These are phyloP conservation scores for Lucifuga dentata DNA, from an alignment of 2,113 vertebrate species.

Conservation along the genomic window DNA sequence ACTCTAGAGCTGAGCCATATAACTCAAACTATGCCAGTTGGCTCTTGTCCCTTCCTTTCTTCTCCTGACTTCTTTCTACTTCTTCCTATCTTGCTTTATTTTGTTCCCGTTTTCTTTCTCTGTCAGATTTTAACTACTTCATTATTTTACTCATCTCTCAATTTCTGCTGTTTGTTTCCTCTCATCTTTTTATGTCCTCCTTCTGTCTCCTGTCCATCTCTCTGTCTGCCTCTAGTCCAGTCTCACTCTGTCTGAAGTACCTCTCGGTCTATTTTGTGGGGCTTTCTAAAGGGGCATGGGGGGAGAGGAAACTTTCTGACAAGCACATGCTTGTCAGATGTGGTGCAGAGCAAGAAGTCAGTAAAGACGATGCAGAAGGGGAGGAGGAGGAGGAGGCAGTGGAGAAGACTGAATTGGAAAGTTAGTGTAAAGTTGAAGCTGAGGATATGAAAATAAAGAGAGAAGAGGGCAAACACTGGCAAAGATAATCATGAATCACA, in stretches of 20 bases:
- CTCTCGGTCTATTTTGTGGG: constrained; percentile 64
- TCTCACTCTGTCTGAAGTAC: constrained; percentile 62
- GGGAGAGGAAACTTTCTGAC: constrained; percentile 80
- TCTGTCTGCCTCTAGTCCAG: constrained; percentile 33
- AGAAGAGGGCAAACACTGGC: background rate
- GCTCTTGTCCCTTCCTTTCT: constrained; percentile 70
- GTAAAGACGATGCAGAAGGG: constrained; percentile 35
- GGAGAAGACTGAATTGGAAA: constrained; percentile 11
- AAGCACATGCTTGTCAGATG: constrained; percentile 82
- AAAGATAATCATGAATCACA: background rate
- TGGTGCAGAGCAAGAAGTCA: constrained; percentile 62
- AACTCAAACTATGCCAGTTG: constrained; percentile 81
- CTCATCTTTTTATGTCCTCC: constrained; percentile 29
- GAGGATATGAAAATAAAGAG: constrained; percentile 1
- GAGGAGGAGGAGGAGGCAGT: constrained; percentile 37
- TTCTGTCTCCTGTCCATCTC: constrained; percentile 25
- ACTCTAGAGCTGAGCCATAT: constrained; percentile 76
- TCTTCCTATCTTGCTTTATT: constrained; percentile 60
- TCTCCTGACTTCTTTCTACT: constrained; percentile 55
- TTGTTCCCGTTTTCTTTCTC: constrained; percentile 30
- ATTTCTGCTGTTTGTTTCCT: constrained; percentile 31
- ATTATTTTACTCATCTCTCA: constrained; percentile 35
- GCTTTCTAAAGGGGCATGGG: constrained; percentile 70
- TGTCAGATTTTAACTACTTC: constrained; percentile 40
- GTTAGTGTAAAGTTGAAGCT: constrained; percentile 27